Conservation (phyloP, 2,113 vertebrate genomes). For the Saguinus midas region DNA sequence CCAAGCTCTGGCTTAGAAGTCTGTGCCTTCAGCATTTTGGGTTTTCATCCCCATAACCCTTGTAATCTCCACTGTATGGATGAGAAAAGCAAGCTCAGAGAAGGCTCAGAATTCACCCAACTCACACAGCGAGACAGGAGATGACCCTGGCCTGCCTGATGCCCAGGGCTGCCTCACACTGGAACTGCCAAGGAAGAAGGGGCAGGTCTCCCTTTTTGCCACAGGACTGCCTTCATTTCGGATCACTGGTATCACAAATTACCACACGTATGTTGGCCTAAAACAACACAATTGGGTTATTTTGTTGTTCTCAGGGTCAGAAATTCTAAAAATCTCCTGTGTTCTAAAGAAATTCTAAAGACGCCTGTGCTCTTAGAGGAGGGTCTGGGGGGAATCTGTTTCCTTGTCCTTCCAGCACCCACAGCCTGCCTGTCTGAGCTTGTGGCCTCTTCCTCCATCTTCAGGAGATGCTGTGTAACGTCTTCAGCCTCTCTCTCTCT, state of each 20-base stretch:
- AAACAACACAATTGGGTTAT: not conserved
- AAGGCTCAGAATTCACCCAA: not conserved
- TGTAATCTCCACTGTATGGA: too few species aligned
- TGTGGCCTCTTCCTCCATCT: not conserved
- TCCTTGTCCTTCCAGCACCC: not conserved
- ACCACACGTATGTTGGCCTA: not conserved
- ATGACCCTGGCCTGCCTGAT: not conserved
- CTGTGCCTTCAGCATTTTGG: not conserved
- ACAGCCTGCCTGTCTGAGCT: not conserved
- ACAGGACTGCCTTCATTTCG: fast-evolving
- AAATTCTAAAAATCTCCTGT: not conserved
- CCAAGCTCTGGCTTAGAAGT: not conserved
- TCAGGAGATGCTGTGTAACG: not conserved
- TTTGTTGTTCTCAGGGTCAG: not conserved
- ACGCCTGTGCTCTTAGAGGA: fast-evolving
- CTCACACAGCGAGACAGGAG: not conserved
- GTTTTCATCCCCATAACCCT: not conserved
- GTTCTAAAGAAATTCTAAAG: not conserved
- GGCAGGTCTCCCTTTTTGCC: not conserved
- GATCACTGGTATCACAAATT: not conserved
- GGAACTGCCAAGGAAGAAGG: fast-evolving
- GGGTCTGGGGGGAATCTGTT: not conserved
- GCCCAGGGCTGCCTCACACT: not conserved
- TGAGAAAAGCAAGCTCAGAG: not conserved
- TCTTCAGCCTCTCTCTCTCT: not conserved